Conservation (phyloP, 2,888 invertebrate genomes). For the Lasius fuliginosus region DNA sequence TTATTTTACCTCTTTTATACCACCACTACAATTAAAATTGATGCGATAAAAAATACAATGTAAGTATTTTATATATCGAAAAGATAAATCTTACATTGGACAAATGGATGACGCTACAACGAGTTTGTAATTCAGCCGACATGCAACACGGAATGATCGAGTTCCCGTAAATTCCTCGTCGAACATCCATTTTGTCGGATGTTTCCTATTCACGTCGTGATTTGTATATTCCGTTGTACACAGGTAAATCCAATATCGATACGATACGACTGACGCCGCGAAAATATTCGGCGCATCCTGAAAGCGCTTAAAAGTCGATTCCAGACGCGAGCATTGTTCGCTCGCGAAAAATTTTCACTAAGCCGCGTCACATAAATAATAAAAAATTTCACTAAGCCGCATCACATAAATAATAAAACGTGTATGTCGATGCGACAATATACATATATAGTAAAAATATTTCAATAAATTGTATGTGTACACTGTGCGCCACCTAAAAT, state of each 20-base stretch:
- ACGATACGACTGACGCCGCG: background rate
- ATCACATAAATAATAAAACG: background rate
- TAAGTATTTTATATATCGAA: background rate
- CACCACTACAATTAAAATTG: conserved; percentile 2
- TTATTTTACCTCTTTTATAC: background rate
- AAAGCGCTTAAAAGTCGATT: background rate
- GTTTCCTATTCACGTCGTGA: conserved; percentile 10
- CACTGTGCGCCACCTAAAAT: background rate
- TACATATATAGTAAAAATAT: background rate
- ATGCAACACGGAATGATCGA: background rate
- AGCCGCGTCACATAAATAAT: background rate
- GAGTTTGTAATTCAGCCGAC: background rate
- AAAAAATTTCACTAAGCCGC: background rate
- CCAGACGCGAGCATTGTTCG: conserved; percentile 1
- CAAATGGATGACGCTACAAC: background rate
- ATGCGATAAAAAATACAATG: conserved; percentile 5
- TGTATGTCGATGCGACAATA: background rate
- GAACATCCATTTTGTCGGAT: conserved; percentile 9
- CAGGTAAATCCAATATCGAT: conserved; percentile 18
- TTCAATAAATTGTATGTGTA: background rate
- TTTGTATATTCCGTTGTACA: conserved; percentile 25
- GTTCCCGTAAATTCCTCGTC: background rate
- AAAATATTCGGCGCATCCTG: conserved; percentile 17
- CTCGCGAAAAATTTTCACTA: background rate
- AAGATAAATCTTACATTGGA: background rate